Evolutionary conservation across 2,113 vertebrate genomes (phyloP), one percentile per base, ranked within the genome.

Genomic region (Aptenodytes patagonicus): DNA sequence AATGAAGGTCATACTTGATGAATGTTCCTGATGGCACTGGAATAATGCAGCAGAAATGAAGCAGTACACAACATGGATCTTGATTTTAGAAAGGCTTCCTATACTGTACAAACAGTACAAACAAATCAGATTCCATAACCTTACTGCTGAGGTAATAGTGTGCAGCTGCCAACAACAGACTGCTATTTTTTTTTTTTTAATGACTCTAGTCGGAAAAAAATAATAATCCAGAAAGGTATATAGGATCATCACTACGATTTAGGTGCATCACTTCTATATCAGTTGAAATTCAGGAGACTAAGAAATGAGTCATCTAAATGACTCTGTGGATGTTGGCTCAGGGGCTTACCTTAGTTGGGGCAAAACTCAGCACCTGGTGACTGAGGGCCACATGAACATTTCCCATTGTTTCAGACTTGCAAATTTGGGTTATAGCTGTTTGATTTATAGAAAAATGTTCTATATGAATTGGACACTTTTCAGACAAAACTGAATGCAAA

Each of bases 51-150:
- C 65, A 96, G 80, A 91, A 92, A 73, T 79, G 42, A 95, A 84
- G 49, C 52, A 72, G 86, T 49, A 71, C 76, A 81, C 19, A 84
- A 69, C 86, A 93, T 42, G 32, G 62, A 93, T 89, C 94, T 96
- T 96, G 70, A 91, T 95, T 95, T 92, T 76, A 85, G 54, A 82
- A 93, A 89, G 44, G 44, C 47, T 95, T 93, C 76, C 80, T 89
- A 81, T 76, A 60, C 24, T 79, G 47, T 40, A 62, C 61, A 94
- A 78, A 68, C 55, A 84, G 40, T 64, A 91, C 52, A 85, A 49
- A 95, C 82, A 96, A 95, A 93, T 92, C 86, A 90, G 57, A 93
- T 96, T 91, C 92, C 36, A 69, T 73, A 91, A 84, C 17, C 77
- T 89, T 54, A 81, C 47, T 69, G 69, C 57, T 82, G 87, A 94